These are phyloP conservation scores for Argyrosomus japonicus DNA, from an alignment of 2,113 vertebrate species.

Conservation along the genomic window DNA sequence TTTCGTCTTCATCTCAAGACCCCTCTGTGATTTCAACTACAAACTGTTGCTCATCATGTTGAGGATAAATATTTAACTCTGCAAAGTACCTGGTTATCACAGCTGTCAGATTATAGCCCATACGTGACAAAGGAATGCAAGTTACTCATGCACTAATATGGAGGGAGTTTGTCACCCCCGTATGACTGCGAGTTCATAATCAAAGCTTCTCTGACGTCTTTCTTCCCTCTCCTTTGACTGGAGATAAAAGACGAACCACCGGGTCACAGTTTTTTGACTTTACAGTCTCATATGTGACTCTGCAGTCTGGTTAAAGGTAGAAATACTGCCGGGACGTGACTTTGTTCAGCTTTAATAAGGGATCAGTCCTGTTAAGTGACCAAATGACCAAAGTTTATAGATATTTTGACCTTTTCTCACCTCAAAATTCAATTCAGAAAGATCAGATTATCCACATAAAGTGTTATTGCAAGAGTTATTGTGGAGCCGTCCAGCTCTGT, in stretches of 20 bases:
- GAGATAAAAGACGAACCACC: neutral
- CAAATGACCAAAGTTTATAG: neutral
- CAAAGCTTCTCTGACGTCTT: neutral
- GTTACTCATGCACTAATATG: neutral
- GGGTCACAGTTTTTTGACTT: neutral
- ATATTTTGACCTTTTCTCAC: neutral
- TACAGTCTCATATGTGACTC: neutral
- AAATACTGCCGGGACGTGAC: neutral
- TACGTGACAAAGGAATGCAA: neutral
- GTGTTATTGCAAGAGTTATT: neutral
- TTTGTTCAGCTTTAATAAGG: constrained; percentile 23
- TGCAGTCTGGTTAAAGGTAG: constrained; percentile 8
- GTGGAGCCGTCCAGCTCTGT: neutral
- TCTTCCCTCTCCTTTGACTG: neutral
- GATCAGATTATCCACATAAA: neutral
- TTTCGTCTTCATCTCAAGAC: neutral
- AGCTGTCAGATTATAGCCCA: neutral
- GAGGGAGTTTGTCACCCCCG: no score
- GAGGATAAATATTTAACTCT: neutral
- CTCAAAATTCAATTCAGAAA: neutral
- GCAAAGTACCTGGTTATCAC: neutral
- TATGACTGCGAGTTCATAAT: no score
- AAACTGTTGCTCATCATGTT: constrained; percentile 2
- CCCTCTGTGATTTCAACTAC: neutral
- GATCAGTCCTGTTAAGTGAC: constrained; percentile 1